A percentile compares a stretch with the other conserved stretches of the same genome.
These are phyloP conservation scores for Tuberolachnus salignus DNA, from an alignment of 2,888 invertebrate species.

Conservation along the genomic window DNA sequence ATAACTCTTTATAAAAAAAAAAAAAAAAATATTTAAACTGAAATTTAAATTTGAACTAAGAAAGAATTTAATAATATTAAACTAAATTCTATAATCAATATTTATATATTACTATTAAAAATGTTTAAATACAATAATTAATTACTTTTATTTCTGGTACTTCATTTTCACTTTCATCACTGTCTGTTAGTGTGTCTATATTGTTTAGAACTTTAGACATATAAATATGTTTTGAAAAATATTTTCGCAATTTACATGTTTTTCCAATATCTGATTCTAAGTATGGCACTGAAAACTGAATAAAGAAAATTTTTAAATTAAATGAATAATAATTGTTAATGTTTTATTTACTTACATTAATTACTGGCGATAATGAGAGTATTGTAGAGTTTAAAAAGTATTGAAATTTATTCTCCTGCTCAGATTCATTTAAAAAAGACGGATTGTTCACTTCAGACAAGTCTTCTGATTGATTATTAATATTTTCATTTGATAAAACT, in stretches of 20 bases:
- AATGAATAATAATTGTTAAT: not conserved
- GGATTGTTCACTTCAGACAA: slow-evolving; percentile 7
- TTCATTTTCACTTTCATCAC: slow-evolving; percentile 36
- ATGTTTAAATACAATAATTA: too few species aligned
- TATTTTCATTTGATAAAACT: slow-evolving; percentile 10
- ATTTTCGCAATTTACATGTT: slow-evolving; percentile 74
- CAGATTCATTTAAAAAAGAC: slow-evolving; percentile 10
- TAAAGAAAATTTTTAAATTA: not conserved
- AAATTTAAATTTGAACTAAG: too few species aligned
- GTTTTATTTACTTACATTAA: slow-evolving; percentile 63
- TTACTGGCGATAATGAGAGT: slow-evolving; percentile 84
- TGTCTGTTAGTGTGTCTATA: slow-evolving; percentile 60
- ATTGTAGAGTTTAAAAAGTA: slow-evolving; percentile 76
- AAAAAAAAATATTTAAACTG: too few species aligned
- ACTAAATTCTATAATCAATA: too few species aligned
- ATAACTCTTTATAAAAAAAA: too few species aligned
- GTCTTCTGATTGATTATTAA: slow-evolving; percentile 9
- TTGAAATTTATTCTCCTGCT: slow-evolving; percentile 69
- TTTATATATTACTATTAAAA: too few species aligned
- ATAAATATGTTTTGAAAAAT: slow-evolving; percentile 76
- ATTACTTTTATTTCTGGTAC: slow-evolving; percentile 45
- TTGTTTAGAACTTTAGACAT: slow-evolving; percentile 70
- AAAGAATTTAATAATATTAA: too few species aligned
- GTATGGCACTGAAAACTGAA: slow-evolving; percentile 79
- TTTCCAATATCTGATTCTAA: slow-evolving; percentile 84